Evolutionary conservation across 2,888 invertebrate species (phyloP).

Genomic region (Podotricha telesiphe): DNA sequence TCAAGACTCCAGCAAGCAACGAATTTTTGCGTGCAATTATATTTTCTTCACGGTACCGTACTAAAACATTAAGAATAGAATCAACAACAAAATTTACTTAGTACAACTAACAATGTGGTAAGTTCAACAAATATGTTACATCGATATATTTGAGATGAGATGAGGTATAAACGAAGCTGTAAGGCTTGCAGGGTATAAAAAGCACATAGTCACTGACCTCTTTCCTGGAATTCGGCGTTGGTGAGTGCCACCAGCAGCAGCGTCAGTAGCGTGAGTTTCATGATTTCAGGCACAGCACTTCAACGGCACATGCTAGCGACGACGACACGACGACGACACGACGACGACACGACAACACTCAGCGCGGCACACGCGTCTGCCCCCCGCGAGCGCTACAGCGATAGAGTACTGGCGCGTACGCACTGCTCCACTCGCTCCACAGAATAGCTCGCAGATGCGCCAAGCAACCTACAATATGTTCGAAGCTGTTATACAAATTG

Average conservation of each 20-base stretch:
- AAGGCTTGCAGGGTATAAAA: slow-evolving; percentile 13
- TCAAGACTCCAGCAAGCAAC: not conserved
- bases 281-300: slow-evolving; percentile 50
- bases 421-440: slow-evolving; percentile 51
- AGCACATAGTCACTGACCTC: slow-evolving; percentile 59
- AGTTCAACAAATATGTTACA: not conserved
- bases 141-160: not conserved
- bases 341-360: slow-evolving; percentile 42
- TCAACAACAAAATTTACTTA: not conserved
- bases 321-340: slow-evolving; percentile 46
- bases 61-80: slow-evolving; percentile 5
- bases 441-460: slow-evolving; percentile 47
- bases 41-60: slow-evolving; percentile 15
- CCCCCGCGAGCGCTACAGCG: slow-evolving; percentile 64
- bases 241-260: slow-evolving; percentile 52
- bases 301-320: slow-evolving; percentile 60
- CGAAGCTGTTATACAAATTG: too few relatives aligned
- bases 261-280: slow-evolving; percentile 52
- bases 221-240: slow-evolving; percentile 69
- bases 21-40: slow-evolving; percentile 42
- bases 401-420: slow-evolving; percentile 56
- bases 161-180: slow-evolving; percentile 8
- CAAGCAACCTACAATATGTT: not conserved
- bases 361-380: slow-evolving; percentile 58
- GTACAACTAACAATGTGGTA: not conserved